These are phyloP conservation scores for Tupiocoris notatus DNA, from an alignment of 2,888 invertebrate species.

Conservation along the genomic window DNA sequence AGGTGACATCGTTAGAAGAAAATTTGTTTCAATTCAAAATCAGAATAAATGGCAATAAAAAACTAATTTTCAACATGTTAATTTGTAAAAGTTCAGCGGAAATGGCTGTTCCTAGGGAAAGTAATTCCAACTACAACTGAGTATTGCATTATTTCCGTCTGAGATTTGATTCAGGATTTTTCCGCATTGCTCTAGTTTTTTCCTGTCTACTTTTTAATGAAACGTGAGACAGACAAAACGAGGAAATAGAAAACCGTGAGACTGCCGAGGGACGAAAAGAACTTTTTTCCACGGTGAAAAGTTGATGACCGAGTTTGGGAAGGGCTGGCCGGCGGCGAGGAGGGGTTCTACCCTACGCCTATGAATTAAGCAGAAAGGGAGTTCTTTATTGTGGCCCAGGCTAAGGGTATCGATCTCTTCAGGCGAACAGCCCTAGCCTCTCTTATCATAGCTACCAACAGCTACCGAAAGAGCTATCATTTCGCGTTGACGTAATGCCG, in stretches of 20 bases:
- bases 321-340: neutral
- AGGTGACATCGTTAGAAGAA: no score
- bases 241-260: neutral
- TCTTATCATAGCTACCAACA: neutral
- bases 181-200: neutral
- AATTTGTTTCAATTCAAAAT: no score
- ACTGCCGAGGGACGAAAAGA: neutral
- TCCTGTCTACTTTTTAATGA: neutral
- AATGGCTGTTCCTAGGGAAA: no score
- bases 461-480: neutral
- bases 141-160: neutral
- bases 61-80: no score
- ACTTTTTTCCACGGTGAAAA: neutral
- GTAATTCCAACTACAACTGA: no score
- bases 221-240: neutral
- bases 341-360: neutral
- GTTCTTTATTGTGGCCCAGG: conserved; percentile 8
- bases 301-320: conserved; percentile 9
- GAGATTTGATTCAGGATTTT: neutral
- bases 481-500: neutral
- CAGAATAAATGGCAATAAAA: no score
- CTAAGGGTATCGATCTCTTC: neutral
- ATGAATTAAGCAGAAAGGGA: conserved; percentile 9
- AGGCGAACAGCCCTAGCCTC: neutral
- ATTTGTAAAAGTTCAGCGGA: no score